A percentile compares a stretch with the other conserved stretches of the same genome.
Evolutionary conservation across 1,140 invertebrate genomes (phyloP).

Genomic region (Hycleus cichorii): DNA sequence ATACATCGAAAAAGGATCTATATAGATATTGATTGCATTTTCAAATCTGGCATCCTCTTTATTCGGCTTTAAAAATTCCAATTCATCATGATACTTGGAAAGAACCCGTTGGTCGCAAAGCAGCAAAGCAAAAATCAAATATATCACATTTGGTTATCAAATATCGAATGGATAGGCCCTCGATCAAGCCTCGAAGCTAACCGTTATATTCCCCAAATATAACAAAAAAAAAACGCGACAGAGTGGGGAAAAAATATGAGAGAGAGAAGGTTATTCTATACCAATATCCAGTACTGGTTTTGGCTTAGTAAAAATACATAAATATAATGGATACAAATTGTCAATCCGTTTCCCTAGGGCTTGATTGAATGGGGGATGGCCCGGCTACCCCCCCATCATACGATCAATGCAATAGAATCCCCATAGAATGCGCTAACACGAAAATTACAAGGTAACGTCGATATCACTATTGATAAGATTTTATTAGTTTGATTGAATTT

Average conservation of each 20-base stretch:
- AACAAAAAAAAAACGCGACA: constrained; percentile 25
- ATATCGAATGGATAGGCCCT: constrained; percentile 25
- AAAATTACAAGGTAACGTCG: constrained; percentile 13
- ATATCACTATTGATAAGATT: constrained; percentile 9
- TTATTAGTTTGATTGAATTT: constrained; percentile 1
- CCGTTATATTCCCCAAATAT: constrained; percentile 27
- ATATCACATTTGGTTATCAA: constrained; percentile 33
- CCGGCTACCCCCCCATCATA: constrained; percentile 5
- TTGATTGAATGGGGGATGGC: constrained; percentile 27
- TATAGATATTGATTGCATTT: constrained; percentile 21
- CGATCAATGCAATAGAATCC: constrained; percentile 6
- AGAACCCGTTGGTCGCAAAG: constrained; percentile 15
- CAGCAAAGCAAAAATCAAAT: constrained; percentile 28
- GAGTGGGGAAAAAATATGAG: neutral
- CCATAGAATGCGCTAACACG: constrained; percentile 11
- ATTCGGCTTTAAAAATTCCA: constrained; percentile 22
- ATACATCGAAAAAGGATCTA: neutral
- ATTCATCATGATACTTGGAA: constrained; percentile 20
- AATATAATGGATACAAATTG: constrained; percentile 41
- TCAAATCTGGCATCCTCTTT: constrained; percentile 20
- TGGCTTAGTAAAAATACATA: constrained; percentile 38
- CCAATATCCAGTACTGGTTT: constrained; percentile 21
- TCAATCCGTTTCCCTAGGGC: constrained; percentile 34
- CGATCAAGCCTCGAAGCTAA: constrained; percentile 16
- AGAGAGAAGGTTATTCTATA: too few relatives aligned